phyloP scores from a whole-genome alignment of 2,888 invertebrate genomes.

The Pomacea canaliculata region DNA sequence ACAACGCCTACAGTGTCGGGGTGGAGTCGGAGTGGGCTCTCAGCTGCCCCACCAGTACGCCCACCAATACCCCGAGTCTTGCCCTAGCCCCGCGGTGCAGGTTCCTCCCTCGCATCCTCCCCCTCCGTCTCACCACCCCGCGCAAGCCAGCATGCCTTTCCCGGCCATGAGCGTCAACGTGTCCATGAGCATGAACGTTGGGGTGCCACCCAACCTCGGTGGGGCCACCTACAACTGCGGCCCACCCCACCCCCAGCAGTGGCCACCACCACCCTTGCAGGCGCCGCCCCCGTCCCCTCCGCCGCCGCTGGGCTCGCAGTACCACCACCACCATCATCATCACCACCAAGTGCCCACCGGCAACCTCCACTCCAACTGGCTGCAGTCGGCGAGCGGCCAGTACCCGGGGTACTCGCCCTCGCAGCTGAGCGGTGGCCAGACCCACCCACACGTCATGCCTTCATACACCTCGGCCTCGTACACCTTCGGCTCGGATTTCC shows the following conservation, averaged over 20 bases:
- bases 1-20: slow-evolving; percentile 37
- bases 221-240: slow-evolving; percentile 35
- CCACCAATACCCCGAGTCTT: slow-evolving; percentile 43
- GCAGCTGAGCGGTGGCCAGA: slow-evolving; percentile 36
- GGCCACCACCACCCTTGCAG: slow-evolving; percentile 29
- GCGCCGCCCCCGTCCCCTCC: slow-evolving; percentile 28
- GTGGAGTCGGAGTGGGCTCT: slow-evolving; percentile 11
- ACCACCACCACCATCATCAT: slow-evolving; percentile 3
- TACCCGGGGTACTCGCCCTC: slow-evolving; percentile 16
- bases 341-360: neutral
- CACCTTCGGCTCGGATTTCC: slow-evolving; percentile 49
- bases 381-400: slow-evolving; percentile 47
- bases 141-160: slow-evolving; percentile 71
- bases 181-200: slow-evolving; percentile 98
- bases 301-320: slow-evolving; percentile 17
- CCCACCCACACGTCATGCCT: slow-evolving; percentile 17
- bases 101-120: slow-evolving; percentile 31
- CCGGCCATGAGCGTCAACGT: slow-evolving; percentile 97
- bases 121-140: slow-evolving; percentile 31
- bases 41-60: slow-evolving; percentile 39
- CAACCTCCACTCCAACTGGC: slow-evolving; percentile 28
- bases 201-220: slow-evolving; percentile 71
- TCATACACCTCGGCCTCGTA: slow-evolving; percentile 21
- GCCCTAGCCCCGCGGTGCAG: slow-evolving; percentile 40
- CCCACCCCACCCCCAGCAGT: slow-evolving; percentile 26